Base-by-base conservation (phyloP, 2,888 invertebrate genomes). In the Cyaniris semiargus region DNA sequence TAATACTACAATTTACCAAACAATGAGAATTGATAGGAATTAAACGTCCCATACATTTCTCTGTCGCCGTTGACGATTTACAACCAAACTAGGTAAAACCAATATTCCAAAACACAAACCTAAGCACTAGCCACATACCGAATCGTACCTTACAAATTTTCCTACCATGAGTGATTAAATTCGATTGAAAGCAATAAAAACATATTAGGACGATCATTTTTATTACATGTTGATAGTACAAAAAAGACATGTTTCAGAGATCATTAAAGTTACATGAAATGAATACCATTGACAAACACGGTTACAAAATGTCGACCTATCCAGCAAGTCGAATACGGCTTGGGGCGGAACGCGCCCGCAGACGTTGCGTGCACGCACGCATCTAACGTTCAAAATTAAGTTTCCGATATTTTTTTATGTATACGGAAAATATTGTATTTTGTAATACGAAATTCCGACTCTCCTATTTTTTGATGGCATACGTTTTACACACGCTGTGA, bases 41-140 rank as follows among this genome's bases (percentile, higher is more conserved):
- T 18, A 66, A 27, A 31, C 15, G 60, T 3, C 23, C 60, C 23
- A 66, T 38, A 74, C 7, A 74, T 48, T 74, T 74, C 48, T 27
- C 18, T 53, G 74, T 23, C 74, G 27, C 74, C 23, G 66, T 15
- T 27, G 15, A 74, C 27, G 38, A 38, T 72, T 15, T 48, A 48
- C 48, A 27, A 48, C 23, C 53, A 18, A 53, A 53, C 53, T 53
- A 18, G 48, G 53, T 13, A 23, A 74, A 66, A 27, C 53, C 27
- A 74, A 74, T 74, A 74, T 74, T 53, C 53, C 74, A 74, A 74
- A 74, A 27, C 74, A 72, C 72, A 72, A 72, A 72, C n/a, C 74
- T 74, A 74, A 44, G 48, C 74, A 74, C 74, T 74, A 74, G 27
- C 74, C 53, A 48, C 53, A 74, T 74, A 53, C 74, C 74, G 74